phyloP scores from a whole-genome alignment of 2,797 vertebrate genomes.

The Phrynocephalus guinanensis region DNA sequence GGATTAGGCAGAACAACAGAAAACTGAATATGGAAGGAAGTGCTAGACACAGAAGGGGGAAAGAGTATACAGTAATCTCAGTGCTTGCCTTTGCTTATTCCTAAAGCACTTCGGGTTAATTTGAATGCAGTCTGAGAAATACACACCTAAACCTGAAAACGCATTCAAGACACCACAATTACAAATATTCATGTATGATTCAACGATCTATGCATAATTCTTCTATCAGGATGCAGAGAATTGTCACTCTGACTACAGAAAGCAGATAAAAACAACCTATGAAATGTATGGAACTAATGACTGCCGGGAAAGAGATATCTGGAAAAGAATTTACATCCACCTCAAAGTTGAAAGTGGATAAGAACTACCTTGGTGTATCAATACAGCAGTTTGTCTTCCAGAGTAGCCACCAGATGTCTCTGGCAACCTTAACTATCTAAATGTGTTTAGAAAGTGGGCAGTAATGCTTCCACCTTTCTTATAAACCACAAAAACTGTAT shows the following conservation, averaged over 20 bases:
- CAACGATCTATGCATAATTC: neutral
- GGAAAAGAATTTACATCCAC: slow-evolving; percentile 1
- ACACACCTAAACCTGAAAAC: neutral
- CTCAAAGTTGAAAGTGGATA: neutral
- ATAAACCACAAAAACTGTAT: neutral
- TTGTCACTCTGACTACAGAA: neutral
- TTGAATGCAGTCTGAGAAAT: neutral
- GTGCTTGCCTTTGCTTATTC: neutral
- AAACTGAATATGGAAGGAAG: neutral
- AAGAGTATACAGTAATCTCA: neutral
- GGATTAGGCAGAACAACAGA: neutral
- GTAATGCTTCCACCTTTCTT: neutral
- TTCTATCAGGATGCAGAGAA: neutral
- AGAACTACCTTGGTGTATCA: neutral
- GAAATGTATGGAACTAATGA: neutral
- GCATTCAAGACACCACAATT: neutral
- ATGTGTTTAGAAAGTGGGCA: neutral
- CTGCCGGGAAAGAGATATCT: slow-evolving; percentile 55
- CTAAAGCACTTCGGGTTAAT: neutral
- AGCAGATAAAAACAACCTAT: neutral
- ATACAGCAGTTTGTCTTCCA: neutral
- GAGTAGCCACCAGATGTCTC: neutral
- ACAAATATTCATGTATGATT: slow-evolving; percentile 9
- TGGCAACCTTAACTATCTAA: neutral
- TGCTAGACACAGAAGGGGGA: too few species aligned